Evolutionary conservation across 1,140 invertebrate species (phyloP), one percentile per base, ranked within the genome.

Genomic region (Danaus plexippus): DNA sequence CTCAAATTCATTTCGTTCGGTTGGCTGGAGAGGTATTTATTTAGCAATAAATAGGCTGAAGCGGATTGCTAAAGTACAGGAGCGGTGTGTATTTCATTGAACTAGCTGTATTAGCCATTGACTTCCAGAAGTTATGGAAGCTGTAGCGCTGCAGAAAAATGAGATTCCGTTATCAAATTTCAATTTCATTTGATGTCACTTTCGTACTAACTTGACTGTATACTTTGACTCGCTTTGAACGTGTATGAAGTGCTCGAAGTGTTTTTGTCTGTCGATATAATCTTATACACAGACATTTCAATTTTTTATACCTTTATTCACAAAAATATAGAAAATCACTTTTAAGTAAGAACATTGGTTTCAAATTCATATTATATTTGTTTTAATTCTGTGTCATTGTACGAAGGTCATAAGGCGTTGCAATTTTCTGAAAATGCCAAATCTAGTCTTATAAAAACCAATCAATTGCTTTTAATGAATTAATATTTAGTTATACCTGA

Each of bases 131-230:
- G 47, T 63, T 46, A 61, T 57, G 59, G 53, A 50, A 67, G 54
- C 54, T 60, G 47, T 59, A 64, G 51, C 51, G 59, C 64, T 71
- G 59, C 64, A 59, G 63, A 67, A 66, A 69, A 74, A 70, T 74
- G 63, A 65, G 64, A 66, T 72, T 72, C 54, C 62, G 67, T 67
- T 57, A 57, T 58, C 43, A 46, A 54, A 57, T 64, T 63, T 61
- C 48, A 57, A 52, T 69, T 65, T 50, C 52, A 58, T 43, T 63
- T 63, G 13, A 52, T 52, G 61, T 57, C 58, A 32, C 22, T 32
- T 66, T 54, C 49, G 56, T 59, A 59, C 49, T 64, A 54, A 32
- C 52, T 44, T 52, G 57, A 58, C 56, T 52, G 52, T 53, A 52
- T 52, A 54, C 51, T 44, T 54, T 42, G 41, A 43, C 41, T 54